These are phyloP conservation scores for Syrista parreyssii DNA, from an alignment of 2,888 invertebrate species.

Conservation along the genomic window DNA sequence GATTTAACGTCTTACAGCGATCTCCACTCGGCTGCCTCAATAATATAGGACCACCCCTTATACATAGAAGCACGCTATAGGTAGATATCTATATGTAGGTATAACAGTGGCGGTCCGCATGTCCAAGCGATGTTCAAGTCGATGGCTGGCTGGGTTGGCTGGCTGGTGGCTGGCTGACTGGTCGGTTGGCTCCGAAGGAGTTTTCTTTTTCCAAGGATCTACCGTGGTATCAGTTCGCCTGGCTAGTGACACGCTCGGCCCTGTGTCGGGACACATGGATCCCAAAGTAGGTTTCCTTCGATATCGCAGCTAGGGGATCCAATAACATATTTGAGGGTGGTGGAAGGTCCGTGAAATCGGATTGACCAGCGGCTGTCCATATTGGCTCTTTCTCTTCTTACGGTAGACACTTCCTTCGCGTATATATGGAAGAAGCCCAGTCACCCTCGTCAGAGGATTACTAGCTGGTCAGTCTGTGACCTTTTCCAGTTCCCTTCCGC, in stretches of 20 bases:
- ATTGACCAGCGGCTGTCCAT: slow-evolving; percentile 59
- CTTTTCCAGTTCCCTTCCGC: slow-evolving; percentile 9
- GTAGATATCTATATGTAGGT: slow-evolving; percentile 20
- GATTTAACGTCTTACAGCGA: slow-evolving; percentile 54
- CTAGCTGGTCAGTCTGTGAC: slow-evolving; percentile 17
- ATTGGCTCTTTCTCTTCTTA: slow-evolving; percentile 41
- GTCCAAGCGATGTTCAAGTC: slow-evolving; percentile 34
- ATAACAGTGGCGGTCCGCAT: slow-evolving; percentile 21
- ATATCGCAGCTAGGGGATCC: slow-evolving; percentile 52
- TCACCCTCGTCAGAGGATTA: slow-evolving; percentile 21
- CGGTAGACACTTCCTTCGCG: neutral
- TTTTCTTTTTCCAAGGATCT: neutral
- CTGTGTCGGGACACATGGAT: slow-evolving; percentile 16
- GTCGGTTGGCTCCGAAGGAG: neutral
- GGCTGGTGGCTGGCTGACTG: neutral
- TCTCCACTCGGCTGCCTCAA: slow-evolving; percentile 57
- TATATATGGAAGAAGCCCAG: neutral
- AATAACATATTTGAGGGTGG: slow-evolving; percentile 60
- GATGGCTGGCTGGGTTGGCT: slow-evolving; percentile 1
- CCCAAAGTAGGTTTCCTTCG: slow-evolving; percentile 14
- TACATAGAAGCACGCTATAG: slow-evolving; percentile 15
- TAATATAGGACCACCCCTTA: slow-evolving; percentile 50
- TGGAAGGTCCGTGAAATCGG: slow-evolving; percentile 57
- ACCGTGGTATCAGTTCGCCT: slow-evolving; percentile 7
- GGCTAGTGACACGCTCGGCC: slow-evolving; percentile 8